Evolutionary conservation across 2,888 invertebrate genomes (phyloP), one percentile per base, ranked within the genome.

Genomic region (Flexamia atlantica): DNA sequence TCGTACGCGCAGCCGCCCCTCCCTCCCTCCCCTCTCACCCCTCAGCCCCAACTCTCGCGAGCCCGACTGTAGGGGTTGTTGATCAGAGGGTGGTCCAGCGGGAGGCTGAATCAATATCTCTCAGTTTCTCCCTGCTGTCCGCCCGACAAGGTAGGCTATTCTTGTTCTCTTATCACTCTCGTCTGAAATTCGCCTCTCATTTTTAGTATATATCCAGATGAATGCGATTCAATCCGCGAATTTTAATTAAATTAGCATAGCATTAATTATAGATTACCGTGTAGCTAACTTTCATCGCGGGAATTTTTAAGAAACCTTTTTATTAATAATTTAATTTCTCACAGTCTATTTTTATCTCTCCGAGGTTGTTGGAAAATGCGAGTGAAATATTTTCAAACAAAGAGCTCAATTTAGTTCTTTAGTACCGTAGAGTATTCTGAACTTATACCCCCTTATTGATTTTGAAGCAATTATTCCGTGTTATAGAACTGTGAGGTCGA

Each of bases 81-180:
- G 72, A 40, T 36, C 23, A 20, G 40, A 70, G 72, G 36, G 72
- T 68, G 68, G 68, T 68, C 68, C 72, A 72, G 72, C 30, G 72
- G 68, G 72, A 72, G 20, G 72, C 72, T 72, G 72, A 23, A 72
- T 72, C 72, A 72, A 72, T 72, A 72, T 23, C n/a, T 68, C 68
- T 72, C 72, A 72, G 36, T 72, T 1, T 40, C 40, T n/a, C 40
- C 36, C 40, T 23, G 64, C 64, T 10, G 28, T 4, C 28, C 64
- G 25, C 9, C 64, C 14, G 17, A 30, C 4, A 28, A 64, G 64
- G 72, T 72, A 72, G 72, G 72, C 42, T 17, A 23, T 10, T 23
- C 53, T n/a, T 7, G 53, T 23, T 53, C 53, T 53, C 53, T 53
- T 53, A 53, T 53, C 14, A 53, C 17, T 23, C 20, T 23, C 53